Percentiles rank a stretch among this genome's conserved stretches.
These are phyloP conservation scores for Tribolium castaneum DNA, from an alignment of 1,140 invertebrate genomes.

Conservation along the genomic window DNA sequence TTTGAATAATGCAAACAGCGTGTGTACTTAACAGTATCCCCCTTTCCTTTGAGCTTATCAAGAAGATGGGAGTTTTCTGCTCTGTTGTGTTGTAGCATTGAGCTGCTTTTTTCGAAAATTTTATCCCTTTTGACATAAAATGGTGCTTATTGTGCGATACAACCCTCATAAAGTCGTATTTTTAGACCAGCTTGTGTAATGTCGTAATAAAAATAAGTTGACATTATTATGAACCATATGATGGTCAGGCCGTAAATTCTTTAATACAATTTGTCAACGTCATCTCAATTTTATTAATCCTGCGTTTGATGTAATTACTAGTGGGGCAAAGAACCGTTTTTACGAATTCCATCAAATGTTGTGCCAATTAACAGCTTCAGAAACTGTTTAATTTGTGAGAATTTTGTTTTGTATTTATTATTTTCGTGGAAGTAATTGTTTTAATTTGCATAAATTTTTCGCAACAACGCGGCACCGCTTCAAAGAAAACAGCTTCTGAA, in stretches of 20 bases:
- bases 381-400: not conserved
- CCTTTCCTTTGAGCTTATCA: not conserved
- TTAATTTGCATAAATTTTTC: conserved; percentile 1
- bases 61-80: not conserved
- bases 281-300: conserved; percentile 8
- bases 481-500: not conserved
- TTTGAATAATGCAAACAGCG: not conserved
- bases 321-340: not conserved
- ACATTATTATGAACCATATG: not conserved
- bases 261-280: conserved; percentile 3
- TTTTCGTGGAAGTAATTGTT: not conserved
- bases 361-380: not conserved
- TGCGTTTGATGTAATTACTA: not conserved
- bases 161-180: conserved; percentile 22
- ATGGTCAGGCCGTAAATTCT: conserved; percentile 17
- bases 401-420: not conserved
- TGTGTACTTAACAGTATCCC: not conserved
- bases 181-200: conserved; percentile 11
- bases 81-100: not conserved
- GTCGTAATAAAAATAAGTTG: not conserved
- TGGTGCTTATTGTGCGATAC: not conserved
- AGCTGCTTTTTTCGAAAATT: too few relatives aligned
- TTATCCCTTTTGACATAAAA: too few relatives aligned
- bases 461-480: not conserved
- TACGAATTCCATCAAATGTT: not conserved